These are phyloP conservation scores for Drosophila simulans DNA, from an alignment of 1,140 invertebrate species.

Conservation along the genomic window DNA sequence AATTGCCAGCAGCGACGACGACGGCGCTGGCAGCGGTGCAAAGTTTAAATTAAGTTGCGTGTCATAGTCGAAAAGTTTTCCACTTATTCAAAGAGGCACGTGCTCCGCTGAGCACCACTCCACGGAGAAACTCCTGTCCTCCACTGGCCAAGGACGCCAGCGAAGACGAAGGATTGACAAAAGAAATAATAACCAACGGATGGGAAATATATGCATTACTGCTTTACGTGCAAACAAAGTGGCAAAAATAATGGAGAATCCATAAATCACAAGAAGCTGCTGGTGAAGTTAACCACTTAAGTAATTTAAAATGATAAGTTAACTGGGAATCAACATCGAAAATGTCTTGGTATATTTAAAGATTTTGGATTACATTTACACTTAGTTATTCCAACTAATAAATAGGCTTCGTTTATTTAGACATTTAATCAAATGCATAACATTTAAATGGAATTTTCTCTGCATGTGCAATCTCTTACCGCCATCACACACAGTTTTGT, in stretches of 20 bases:
- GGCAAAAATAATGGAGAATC: neutral
- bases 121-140: conserved; percentile 7
- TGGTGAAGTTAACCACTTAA: neutral
- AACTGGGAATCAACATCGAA: no score
- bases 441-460: conserved; percentile 40
- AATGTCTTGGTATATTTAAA: no score
- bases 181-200: neutral
- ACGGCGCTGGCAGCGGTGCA: conserved; percentile 34
- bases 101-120: conserved; percentile 6
- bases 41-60: conserved; percentile 77
- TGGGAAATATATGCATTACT: conserved; percentile 7
- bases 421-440: conserved; percentile 37
- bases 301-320: neutral
- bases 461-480: conserved; percentile 1
- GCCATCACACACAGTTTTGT: conserved; percentile 9
- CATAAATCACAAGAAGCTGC: no score
- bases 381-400: conserved; percentile 15
- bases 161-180: neutral
- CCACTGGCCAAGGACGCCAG: neutral
- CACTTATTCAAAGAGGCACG: conserved; percentile 47
- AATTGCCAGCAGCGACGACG: conserved; percentile 57
- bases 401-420: conserved; percentile 37
- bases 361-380: no score
- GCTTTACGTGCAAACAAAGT: conserved; percentile 4
- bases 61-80: conserved; percentile 73